Base-by-base conservation (phyloP, 1,140 invertebrate species). In the Cherax quadricarinatus region DNA sequence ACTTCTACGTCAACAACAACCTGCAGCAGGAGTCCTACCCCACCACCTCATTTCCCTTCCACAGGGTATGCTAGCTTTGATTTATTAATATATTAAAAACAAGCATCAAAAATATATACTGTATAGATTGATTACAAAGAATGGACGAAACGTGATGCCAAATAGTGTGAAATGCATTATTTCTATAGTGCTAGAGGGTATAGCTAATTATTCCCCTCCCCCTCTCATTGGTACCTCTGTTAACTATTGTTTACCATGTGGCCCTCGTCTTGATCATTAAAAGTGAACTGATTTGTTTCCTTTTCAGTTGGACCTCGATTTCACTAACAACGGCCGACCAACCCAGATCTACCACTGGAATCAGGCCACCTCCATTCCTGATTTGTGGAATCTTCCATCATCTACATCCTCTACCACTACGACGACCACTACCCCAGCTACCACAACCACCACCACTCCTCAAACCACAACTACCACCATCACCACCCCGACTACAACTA, bases 1-100 rank as follows among this genome's bases (percentile, higher is more conserved):
- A 91, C 48, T 91, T 87, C 75, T 86, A 86, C 84, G 60, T 91
- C 84, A 91, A 82, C 90, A 79, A 80, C 62, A 91, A 91, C 90
- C 66, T 66, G 49, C 73, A 73, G 14, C 80, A 85, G 30, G 75
- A 62, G 16, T 12, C 83, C 18, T 7, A 80, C 51, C 7, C 41
- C 41, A 30, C 81, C 14, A 7, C 62, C 82, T 14, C 48, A 12
- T 86, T 70, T 16, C 86, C 86, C 51, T 88, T 88, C 86, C 79
- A 81, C 48, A 82, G 73, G 60, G 80, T 88, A 24, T 75, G 73
- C 18, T 41, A 41, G 2, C 30, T 41, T 41, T 1, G 14, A 70
- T 70, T 70, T 18, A 70, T n/a, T 14, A 70, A 14, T 18, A n/a
- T 14, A n/a, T 70, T 14, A 18, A 1, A 70, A 70, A 14, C n/a